These are phyloP conservation scores for Meghimatium bilineatum DNA, from an alignment of 2,888 invertebrate species.

Conservation along the genomic window DNA sequence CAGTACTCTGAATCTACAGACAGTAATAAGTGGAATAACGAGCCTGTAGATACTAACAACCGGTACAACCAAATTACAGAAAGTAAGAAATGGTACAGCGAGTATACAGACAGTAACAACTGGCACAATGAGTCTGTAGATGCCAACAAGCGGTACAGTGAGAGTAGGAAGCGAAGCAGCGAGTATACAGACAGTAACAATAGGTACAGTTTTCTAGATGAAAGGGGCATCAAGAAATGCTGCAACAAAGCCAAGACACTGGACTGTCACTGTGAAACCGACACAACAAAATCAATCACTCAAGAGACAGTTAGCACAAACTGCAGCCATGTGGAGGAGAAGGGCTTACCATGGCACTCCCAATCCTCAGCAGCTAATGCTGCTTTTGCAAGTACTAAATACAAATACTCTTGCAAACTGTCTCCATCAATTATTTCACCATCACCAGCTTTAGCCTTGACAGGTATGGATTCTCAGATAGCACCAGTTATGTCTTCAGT, in stretches of 20 bases:
- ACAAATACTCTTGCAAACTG: slow-evolving; percentile 31
- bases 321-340: slow-evolving; percentile 3
- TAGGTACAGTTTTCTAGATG: not conserved
- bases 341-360: not conserved
- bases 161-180: not conserved
- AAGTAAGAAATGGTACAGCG: too few species aligned
- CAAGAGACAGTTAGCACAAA: not conserved
- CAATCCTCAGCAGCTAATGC: not conserved
- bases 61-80: too few species aligned
- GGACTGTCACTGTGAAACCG: not conserved
- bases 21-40: too few species aligned
- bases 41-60: too few species aligned
- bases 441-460: slow-evolving; percentile 2
- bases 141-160: not conserved
- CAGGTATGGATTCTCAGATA: slow-evolving; percentile 37
- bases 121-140: not conserved
- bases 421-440: slow-evolving; percentile 16
- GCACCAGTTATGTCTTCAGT: slow-evolving; percentile 37
- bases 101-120: not conserved
- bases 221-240: not conserved
- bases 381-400: slow-evolving; percentile 11
- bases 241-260: not conserved
- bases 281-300: not conserved
- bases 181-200: not conserved
- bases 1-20: not conserved